Evolutionary conservation across 2,113 vertebrate genomes (phyloP).

Genomic region (Mionectes macconnelli): DNA sequence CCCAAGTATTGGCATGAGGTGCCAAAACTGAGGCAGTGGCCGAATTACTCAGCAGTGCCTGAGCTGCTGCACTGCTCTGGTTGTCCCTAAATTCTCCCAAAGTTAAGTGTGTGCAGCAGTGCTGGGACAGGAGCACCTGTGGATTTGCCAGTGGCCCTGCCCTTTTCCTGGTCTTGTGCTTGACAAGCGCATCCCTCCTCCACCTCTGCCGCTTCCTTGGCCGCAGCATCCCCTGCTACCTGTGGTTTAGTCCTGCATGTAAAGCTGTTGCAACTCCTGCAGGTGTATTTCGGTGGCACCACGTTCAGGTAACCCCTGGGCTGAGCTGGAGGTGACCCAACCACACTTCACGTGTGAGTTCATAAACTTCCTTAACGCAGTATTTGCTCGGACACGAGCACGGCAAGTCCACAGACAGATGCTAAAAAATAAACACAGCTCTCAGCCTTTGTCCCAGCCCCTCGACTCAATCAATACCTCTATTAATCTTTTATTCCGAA

Average conservation of each 20-base stretch:
- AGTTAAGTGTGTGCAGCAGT: not conserved
- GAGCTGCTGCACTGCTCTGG: not conserved
- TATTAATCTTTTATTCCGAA: constrained; percentile 35
- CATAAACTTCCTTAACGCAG: constrained; percentile 11
- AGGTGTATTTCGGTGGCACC: not conserved
- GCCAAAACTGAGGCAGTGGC: not conserved
- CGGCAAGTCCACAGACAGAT: constrained; percentile 13
- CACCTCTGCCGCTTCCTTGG: not conserved
- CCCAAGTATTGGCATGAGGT: not conserved
- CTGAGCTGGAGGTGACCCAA: not conserved
- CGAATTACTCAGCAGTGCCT: not conserved
- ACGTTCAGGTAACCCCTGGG: not conserved
- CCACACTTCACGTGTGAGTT: not conserved
- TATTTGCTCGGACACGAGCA: constrained; percentile 15
- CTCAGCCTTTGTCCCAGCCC: constrained; percentile 51
- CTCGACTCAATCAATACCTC: not conserved
- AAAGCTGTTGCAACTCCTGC: not conserved
- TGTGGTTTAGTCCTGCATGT: not conserved
- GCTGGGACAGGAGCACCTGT: not conserved
- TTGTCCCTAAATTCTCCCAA: not conserved
- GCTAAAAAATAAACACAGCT: not conserved
- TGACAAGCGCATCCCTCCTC: not conserved
- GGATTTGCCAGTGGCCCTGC: not conserved
- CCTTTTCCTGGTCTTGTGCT: not conserved
- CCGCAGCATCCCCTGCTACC: not conserved